Base-by-base conservation (phyloP, 1,140 invertebrate genomes). In the Bombyx mori region DNA sequence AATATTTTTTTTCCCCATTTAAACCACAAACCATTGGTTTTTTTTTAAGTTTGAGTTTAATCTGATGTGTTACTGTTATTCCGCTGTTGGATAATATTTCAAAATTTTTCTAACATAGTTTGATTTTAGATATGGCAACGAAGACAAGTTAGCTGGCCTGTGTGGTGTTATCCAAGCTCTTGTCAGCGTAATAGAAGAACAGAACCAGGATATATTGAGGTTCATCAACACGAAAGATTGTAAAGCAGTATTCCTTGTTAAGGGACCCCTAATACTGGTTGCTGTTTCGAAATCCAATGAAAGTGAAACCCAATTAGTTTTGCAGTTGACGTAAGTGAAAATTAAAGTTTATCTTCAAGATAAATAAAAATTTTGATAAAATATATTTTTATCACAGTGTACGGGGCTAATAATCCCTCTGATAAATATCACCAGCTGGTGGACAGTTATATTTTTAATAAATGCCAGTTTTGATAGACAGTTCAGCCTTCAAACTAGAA, bases 121-220 rank as follows among this genome's bases (percentile, higher is more conserved):
- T 49, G 44, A 67, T 88, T 90, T 35, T 73, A 94, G 94, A 76
- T 92, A 96, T 89, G 96, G 97, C 56, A 96, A 93, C 80, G 98
- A 99, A 90, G 97, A 98, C 71, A 96, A 97, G 83, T 84, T 98
- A 65, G 97, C 96, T 1, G 97, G 97, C 4, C 86, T 98, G 8
- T 98, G 97, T 91, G 98, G 97, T 9, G 94, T 99, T 1, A 97
- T 99, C 89, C 97, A 98, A 88, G 97, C 97, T 5, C 79, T 99
- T 57, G 96, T 98, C 1, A 98, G 97, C 54, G 96, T 98, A 73
- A 93, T 98, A 1, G 93, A 97, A 82, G 92, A 93, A 69, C 91
- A 91, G 57, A 90, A 92, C 60, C 91, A 93, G 64, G 96, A 98
- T 86, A 91, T 91, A 61, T 93, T 99, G 45, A 91, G 94, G 60